Evolutionary conservation across 2,888 invertebrate genomes (phyloP).

Genomic region (Charanyca ferruginea): DNA sequence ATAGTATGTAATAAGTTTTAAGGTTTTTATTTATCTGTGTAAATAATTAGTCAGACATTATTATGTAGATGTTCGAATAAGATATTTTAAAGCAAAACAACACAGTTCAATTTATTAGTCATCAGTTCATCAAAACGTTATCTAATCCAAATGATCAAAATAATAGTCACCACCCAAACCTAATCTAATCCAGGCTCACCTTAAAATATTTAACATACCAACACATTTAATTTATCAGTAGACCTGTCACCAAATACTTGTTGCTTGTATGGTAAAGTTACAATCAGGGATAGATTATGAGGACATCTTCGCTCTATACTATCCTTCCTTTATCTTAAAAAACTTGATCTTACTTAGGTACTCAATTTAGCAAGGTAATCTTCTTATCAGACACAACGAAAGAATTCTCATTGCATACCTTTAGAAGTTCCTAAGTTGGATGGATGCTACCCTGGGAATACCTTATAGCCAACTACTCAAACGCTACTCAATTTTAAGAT

Average conservation of each 20-base stretch:
- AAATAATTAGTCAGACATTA: constrained; percentile 1
- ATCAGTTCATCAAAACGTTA: constrained; percentile 10
- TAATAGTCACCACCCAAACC: constrained; percentile 7
- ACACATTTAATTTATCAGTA: constrained; percentile 12
- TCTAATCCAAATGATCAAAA: constrained; percentile 23
- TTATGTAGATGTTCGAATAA: constrained; percentile 20
- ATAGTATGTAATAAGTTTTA: too few relatives aligned
- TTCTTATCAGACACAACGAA: background rate
- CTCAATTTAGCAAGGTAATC: too few relatives aligned
- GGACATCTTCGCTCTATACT: too few relatives aligned
- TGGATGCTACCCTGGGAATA: background rate
- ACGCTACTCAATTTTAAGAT: too few relatives aligned
- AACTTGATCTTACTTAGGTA: too few relatives aligned
- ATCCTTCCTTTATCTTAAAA: too few relatives aligned
- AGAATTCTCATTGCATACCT: background rate
- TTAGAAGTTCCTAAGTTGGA: background rate
- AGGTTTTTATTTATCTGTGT: constrained; percentile 4
- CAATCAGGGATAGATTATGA: too few relatives aligned
- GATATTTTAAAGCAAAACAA: constrained; percentile 26
- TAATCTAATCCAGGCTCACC: constrained; percentile 41
- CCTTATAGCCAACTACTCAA: too few relatives aligned
- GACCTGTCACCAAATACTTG: background rate
- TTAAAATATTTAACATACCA: constrained; percentile 39
- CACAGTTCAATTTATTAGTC: constrained; percentile 26
- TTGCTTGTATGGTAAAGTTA: too few relatives aligned